Base-by-base conservation (phyloP, 1,140 invertebrate species). In the Heliconius congener region DNA sequence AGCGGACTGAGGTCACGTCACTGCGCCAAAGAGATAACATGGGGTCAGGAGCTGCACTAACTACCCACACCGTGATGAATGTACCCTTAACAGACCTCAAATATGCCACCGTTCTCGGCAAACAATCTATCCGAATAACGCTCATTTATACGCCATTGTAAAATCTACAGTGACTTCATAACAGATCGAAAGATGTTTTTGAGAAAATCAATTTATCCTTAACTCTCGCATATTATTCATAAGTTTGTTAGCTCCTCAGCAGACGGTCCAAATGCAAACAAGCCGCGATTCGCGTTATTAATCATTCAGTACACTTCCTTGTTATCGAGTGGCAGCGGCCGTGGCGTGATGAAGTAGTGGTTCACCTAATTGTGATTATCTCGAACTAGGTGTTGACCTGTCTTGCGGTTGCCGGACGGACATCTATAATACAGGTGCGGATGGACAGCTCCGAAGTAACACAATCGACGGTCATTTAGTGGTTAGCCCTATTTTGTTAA, bases 11-110 rank as follows among this genome's bases (percentile, higher is more conserved):
- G 86, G 88, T 86, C 86, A 73, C 89, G 91, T 92, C 91, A 89
- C 90, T 94, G 93, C 85, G 82, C 83, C 81, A 80, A 83, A 81
- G 85, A 94, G 93, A 94, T 94, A 94, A 94, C 90, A 88, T 87
- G 81, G 91, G 92, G 93, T 94, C 93, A 92, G 89, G 83, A 85
- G 84, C 76, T 92, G 91, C 91, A 93, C 86, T 88, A 87, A 90
- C 85, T 88, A 85, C 87, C 88, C 88, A 78, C 78, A 79, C 79
- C 70, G 84, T 93, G 91, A 93, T 93, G 90, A 92, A 93, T 93
- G 91, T 91, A 90, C 90, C 85, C 88, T 86, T 83, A 90, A 86
- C 90, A 90, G 86, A 92, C 91, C 93, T 91, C 93, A 92, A 93
- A 90, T 91, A 94, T 93, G 85, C 87, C 85, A 81, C 84, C 84